phyloP scores from a whole-genome alignment of 2,113 vertebrate genomes.

The Indri indri region DNA sequence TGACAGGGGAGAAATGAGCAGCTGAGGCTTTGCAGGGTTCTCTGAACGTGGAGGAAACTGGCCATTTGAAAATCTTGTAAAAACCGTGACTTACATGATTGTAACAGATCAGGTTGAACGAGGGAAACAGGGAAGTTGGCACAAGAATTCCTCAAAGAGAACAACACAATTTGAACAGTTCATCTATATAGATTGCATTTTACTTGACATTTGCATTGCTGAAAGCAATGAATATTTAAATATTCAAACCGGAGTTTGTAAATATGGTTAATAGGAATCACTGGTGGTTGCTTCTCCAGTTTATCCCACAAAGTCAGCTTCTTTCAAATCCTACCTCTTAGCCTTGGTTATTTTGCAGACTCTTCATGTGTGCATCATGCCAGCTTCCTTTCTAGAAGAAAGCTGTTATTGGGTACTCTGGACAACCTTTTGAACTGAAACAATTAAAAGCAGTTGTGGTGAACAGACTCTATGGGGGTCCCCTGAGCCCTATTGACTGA shows the following conservation, averaged over 20 bases:
- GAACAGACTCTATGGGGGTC: neutral
- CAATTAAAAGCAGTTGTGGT: neutral
- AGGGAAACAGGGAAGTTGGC: neutral
- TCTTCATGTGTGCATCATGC: neutral
- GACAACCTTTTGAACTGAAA: neutral
- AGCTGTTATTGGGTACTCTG: neutral
- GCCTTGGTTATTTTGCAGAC: neutral
- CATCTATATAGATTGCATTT: neutral
- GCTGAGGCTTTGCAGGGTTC: slow-evolving; percentile 12
- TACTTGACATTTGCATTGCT: neutral
- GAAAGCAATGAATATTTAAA: too few relatives aligned
- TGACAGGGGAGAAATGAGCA: slow-evolving; percentile 49
- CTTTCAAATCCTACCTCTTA: neutral
- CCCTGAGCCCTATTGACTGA: neutral
- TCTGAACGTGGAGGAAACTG: neutral
- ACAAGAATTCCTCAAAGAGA: neutral
- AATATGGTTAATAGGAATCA: neutral
- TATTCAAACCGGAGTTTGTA: neutral
- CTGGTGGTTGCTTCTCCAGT: neutral
- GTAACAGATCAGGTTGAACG: neutral
- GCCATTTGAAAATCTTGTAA: slow-evolving; percentile 27
- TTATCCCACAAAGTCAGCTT: neutral
- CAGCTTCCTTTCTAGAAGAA: neutral
- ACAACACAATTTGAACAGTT: neutral
- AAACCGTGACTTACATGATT: slow-evolving; percentile 4